These are phyloP conservation scores for Catharus ustulatus DNA, from an alignment of 2,797 vertebrate genomes.

Conservation along the genomic window DNA sequence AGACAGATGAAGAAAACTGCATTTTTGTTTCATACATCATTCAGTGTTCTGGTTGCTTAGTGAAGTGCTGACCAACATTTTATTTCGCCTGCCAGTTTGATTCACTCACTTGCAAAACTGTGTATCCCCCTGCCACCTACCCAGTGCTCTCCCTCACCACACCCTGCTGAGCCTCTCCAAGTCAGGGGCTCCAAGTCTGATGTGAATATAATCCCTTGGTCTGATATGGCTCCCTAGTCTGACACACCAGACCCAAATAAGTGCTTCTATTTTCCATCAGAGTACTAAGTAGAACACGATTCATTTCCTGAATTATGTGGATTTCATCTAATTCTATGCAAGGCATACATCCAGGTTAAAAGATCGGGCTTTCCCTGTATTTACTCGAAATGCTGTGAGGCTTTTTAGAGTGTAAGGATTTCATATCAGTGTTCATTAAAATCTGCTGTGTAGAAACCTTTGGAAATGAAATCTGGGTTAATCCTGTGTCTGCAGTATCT, in stretches of 20 bases:
- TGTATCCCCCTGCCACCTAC: too few species aligned
- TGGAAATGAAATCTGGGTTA: conserved; percentile 31
- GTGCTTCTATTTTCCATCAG: background rate
- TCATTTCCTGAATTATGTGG: background rate
- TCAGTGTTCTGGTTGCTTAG: background rate
- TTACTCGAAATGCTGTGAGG: background rate
- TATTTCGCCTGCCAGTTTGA: background rate
- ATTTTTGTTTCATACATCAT: background rate
- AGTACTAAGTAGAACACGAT: background rate
- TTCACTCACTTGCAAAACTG: background rate
- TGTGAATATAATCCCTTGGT: background rate
- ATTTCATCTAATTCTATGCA: background rate
- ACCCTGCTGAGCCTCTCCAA: background rate
- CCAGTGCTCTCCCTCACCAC: background rate
- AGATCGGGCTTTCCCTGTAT: background rate
- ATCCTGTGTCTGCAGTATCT: conserved; percentile 5
- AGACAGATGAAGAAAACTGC: background rate
- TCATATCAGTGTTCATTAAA: background rate
- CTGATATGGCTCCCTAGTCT: background rate
- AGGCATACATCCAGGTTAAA: background rate
- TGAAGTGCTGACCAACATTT: background rate
- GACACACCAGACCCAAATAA: background rate
- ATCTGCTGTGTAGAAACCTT: background rate
- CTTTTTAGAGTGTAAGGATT: background rate
- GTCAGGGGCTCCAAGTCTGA: background rate